A percentile compares a stretch with the other conserved stretches of the same genome.
Conservation (phyloP, 2,888 invertebrate genomes). For the Perizoma affinitatum region DNA sequence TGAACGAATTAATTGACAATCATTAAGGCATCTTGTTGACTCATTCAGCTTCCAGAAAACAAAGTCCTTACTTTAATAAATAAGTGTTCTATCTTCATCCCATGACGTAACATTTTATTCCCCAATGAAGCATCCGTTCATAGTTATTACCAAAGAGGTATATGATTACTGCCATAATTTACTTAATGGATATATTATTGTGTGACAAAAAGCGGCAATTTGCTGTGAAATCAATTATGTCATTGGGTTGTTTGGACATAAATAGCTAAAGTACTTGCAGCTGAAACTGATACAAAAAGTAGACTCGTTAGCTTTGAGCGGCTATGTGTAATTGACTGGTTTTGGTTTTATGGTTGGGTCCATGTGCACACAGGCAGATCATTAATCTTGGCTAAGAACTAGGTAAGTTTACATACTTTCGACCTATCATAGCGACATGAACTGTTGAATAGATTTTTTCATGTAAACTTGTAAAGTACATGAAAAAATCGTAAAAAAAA, state of each 20-base stretch:
- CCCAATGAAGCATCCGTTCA: constrained; percentile 3
- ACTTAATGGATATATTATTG: constrained; percentile 3
- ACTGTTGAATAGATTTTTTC: too few relatives aligned
- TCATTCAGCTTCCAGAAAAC: constrained; percentile 22
- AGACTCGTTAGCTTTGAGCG: constrained; percentile 13
- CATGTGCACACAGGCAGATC: background rate
- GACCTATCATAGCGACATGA: too few relatives aligned
- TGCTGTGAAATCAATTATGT: constrained; percentile 43
- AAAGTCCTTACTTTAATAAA: constrained; percentile 23
- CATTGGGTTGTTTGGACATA: constrained; percentile 35
- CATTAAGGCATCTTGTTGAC: constrained; percentile 11
- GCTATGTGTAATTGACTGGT: constrained; percentile 18
- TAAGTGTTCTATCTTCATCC: constrained; percentile 27
- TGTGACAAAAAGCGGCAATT: constrained; percentile 43
- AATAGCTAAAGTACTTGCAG: background rate
- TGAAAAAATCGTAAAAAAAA: too few relatives aligned
- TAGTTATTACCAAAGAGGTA: constrained; percentile 1
- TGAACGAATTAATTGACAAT: background rate
- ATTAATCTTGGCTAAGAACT: too few relatives aligned
- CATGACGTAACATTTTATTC: constrained; percentile 30
- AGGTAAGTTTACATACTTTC: too few relatives aligned
- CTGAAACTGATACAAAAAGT: constrained; percentile 28
- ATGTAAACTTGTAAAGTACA: too few relatives aligned
- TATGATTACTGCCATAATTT: constrained; percentile 29
- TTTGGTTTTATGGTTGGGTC: constrained; percentile 13